Evolutionary conservation across 2,113 vertebrate species (phyloP).

Genomic region (Sinocyclocheilus maitianheensis): DNA sequence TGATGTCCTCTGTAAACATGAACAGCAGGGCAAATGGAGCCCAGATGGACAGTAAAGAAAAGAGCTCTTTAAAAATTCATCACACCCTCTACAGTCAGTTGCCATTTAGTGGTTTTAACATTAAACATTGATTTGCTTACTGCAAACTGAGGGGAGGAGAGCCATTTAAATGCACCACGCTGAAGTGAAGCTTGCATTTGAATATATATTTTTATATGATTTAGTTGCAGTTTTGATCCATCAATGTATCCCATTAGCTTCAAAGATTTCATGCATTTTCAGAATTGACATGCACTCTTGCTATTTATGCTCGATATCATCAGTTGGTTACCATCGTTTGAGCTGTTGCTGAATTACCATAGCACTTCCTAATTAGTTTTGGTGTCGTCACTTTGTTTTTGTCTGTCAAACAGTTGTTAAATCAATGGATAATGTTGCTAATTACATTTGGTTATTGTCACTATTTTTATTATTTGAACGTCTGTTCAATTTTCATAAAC

Average conservation of each 20-base stretch:
- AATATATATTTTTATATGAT: background rate
- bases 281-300: background rate
- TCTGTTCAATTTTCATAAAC: background rate
- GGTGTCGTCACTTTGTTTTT: no score
- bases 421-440: no score
- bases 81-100: slow-evolving; percentile 71
- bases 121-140: slow-evolving; percentile 79
- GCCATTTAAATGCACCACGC: slow-evolving; percentile 11
- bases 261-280: background rate
- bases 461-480: background rate
- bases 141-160: slow-evolving; percentile 17
- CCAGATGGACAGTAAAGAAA: slow-evolving; percentile 80
- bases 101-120: slow-evolving; percentile 70
- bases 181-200: background rate
- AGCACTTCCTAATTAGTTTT: no score
- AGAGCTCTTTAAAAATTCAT: slow-evolving; percentile 83
- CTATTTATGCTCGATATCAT: background rate
- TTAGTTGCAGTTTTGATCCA: background rate
- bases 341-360: no score
- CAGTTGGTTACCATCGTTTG: no score
- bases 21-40: slow-evolving; percentile 76
- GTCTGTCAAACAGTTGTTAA: no score
- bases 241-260: background rate
- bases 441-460: no score
- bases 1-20: slow-evolving; percentile 73